Evolutionary conservation across 2,797 vertebrate species (phyloP), one percentile per base, ranked within the genome.

Genomic region (Enteromius radiatus): DNA sequence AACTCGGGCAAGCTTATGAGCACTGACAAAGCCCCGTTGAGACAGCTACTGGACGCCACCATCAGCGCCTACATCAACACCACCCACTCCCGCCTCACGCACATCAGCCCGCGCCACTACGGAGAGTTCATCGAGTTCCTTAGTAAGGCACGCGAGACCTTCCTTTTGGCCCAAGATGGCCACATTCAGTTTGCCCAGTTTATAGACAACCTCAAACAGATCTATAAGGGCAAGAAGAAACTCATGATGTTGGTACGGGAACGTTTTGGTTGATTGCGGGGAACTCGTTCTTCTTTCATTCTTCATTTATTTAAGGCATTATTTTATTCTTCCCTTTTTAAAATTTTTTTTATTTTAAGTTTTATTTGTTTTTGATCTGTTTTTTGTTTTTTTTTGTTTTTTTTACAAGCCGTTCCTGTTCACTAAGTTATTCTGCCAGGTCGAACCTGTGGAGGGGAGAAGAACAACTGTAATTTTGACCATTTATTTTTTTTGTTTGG

Each of bases 181-280:
- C 96, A 98, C 92, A 96, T 99, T 88, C 97, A 99, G 93, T 99
- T 99, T 0, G 97, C 97, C 91, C 98, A 99, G 91, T 99, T 99
- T 92, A 98, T 99, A 91, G 97, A 99, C 95, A 99, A 98, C 96
- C 97, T 99, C 88, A 99, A 99, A 92, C 98, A 99, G 93, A 99
- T 98, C 92, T 99, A 99, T 93, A 99, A 99, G 94, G 98, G 98
- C 94, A 99, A 99, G 94, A 99, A 99, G 94, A 99, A 99, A 92
- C 96, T 99, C 87, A 99, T 99, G 98, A 95, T 99, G 95, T 91
- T 99, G 91, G 97, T 99, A 84, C 94, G 97, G 81, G 98, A 99
- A 89, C 96, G 97, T 84, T 99, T 99, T 63, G 98, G 98, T 91
- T 9, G 68, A 21, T 12, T n/a, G 14, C 52, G 45, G 59, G 61